A percentile compares a stretch with the other conserved stretches of the same genome.
Conservation (phyloP, 2,888 invertebrate genomes). For the Cerastis leucographa region DNA sequence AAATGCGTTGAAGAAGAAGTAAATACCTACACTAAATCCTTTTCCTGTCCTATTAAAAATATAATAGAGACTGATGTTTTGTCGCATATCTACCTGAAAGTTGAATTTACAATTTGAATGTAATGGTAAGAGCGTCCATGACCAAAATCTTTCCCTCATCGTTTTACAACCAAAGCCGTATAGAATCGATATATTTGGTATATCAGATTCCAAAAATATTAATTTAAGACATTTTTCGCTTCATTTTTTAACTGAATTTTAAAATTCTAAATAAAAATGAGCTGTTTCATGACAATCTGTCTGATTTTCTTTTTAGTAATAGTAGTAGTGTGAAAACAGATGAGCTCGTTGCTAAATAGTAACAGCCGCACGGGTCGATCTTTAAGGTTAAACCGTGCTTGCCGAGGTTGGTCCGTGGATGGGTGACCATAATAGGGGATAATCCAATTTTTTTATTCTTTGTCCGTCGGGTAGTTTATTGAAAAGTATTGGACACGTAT, state of each 20-base stretch:
- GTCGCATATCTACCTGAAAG: background rate
- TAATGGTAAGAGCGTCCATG: background rate
- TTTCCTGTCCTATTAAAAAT: background rate
- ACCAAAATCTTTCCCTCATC: background rate
- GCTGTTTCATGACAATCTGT: background rate
- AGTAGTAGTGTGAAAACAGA: too few relatives aligned
- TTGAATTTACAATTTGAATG: background rate
- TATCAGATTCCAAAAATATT: background rate
- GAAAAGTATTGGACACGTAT: too few relatives aligned
- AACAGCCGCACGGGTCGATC: too few relatives aligned
- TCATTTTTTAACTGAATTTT: background rate
- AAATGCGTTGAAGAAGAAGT: background rate
- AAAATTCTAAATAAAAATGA: background rate
- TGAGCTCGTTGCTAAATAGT: too few relatives aligned
- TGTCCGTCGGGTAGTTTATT: too few relatives aligned
- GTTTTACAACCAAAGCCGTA: background rate
- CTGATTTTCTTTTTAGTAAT: background rate
- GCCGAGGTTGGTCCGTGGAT: too few relatives aligned
- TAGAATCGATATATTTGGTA: background rate
- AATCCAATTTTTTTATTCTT: too few relatives aligned
- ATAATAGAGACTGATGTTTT: background rate
- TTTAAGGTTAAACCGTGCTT: too few relatives aligned
- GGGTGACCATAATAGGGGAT: too few relatives aligned
- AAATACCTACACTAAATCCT: background rate
- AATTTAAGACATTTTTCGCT: background rate